Evolutionary conservation across 2,888 invertebrate genomes (phyloP), one percentile per base, ranked within the genome.

Genomic region (Pogonocherus hispidulus): DNA sequence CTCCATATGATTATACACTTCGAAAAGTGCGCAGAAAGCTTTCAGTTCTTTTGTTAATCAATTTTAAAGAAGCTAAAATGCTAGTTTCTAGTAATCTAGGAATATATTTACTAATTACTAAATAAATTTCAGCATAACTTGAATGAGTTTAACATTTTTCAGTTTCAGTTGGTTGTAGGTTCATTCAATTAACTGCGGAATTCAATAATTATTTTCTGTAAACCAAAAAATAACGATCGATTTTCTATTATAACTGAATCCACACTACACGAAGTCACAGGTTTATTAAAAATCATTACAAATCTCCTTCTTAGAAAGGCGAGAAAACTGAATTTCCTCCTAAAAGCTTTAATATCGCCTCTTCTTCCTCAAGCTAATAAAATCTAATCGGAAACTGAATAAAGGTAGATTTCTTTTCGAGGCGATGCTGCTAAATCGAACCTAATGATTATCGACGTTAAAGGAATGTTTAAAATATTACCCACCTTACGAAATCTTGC

Each of bases 381-480:
- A 69, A 74, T 76, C 69, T 66, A 70, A 76, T 73, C 70, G 76
- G 76, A 76, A 74, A 76, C 70, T 73, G 72, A 76, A 74, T 72
- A 67, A 71, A 66, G 51, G 51, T 49, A 37, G 22, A 62, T 62
- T 62, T 19, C 47, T 19, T 59, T 19, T 27, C 20, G 20, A 14
- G 37, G 32, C 32, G 37, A 35, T 35, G 55, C 18, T 35, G 14
- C 18, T 35, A 55, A 32, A 55, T 55, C 2, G 32, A 32, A 3
- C 2, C 9, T 2, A 32, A 8, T 11, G 32, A 0, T 32, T 32
- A 32, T 2, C 11, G 2, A 9, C 11, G 9, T 8, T 32, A 32
- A n/a, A 8, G 32, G 44, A n/a, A 44, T 44, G 44, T 14, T 44
- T 41, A 4, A 44, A 44, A 14, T 4, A 44, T 44, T 18, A 11